These are phyloP conservation scores for Sebastolobus alascanus DNA, from an alignment of 2,797 vertebrate species.

Conservation along the genomic window DNA sequence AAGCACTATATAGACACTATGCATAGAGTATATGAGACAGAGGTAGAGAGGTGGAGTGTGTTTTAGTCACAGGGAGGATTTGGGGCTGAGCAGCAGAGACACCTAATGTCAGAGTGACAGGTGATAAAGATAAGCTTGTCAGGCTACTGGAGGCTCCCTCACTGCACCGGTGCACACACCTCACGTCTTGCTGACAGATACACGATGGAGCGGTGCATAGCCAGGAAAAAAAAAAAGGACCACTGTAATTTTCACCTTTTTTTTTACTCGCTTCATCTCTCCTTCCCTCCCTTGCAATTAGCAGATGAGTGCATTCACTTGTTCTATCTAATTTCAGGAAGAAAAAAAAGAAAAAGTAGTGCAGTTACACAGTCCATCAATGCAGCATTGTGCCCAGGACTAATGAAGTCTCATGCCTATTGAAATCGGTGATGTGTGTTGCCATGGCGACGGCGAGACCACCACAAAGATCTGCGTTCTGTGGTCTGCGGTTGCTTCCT, in stretches of 20 bases:
- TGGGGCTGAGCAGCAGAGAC: constrained; percentile 46
- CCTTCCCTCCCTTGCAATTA: constrained; percentile 58
- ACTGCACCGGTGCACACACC: constrained; percentile 57
- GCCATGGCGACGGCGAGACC: constrained; percentile 57
- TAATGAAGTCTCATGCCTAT: constrained; percentile 60
- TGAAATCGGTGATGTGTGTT: constrained; percentile 52
- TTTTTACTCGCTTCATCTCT: neutral
- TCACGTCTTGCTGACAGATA: constrained; percentile 67
- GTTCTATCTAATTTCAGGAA: constrained; percentile 38
- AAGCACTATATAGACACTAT: neutral
- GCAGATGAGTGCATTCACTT: constrained; percentile 43
- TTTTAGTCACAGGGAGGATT: constrained; percentile 33
- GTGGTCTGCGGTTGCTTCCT: constrained; percentile 17
- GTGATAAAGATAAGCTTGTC: constrained; percentile 80
- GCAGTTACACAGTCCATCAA: constrained; percentile 20
- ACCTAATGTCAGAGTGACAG: constrained; percentile 72
- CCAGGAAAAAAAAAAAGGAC: constrained; percentile 7
- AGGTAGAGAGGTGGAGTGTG: constrained; percentile 2
- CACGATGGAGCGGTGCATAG: constrained; percentile 35
- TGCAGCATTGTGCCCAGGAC: constrained; percentile 40
- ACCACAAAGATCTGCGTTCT: constrained; percentile 35
- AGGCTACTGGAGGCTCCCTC: constrained; percentile 66
- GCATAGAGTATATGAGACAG: constrained; percentile 1
- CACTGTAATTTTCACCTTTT: constrained; percentile 33
- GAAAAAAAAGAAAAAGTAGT: neutral